phyloP scores from a whole-genome alignment of 2,888 invertebrate genomes.

The Drosophila nr. medialis region DNA sequence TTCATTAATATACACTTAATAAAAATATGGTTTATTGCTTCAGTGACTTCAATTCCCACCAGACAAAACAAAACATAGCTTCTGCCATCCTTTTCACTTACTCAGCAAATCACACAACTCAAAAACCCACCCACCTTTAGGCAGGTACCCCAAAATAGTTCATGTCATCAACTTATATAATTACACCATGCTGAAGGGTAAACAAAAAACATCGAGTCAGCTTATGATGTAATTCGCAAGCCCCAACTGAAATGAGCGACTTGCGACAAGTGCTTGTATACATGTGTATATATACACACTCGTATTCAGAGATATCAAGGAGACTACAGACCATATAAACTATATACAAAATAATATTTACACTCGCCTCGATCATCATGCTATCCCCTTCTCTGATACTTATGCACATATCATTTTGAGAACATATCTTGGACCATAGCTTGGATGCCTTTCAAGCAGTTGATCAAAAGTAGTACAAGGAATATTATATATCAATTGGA shows the following conservation, averaged over 20 bases:
- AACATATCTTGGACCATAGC: not conserved
- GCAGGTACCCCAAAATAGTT: not conserved
- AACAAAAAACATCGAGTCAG: not conserved
- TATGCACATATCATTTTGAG: not conserved
- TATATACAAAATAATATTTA: too few species aligned
- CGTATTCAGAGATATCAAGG: not conserved
- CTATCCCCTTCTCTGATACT: not conserved
- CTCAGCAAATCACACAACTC: not conserved
- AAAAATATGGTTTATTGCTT: too few species aligned
- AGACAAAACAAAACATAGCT: too few species aligned
- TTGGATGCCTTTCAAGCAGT: not conserved
- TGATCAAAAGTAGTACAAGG: not conserved
- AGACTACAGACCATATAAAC: not conserved
- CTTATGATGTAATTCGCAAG: not conserved
- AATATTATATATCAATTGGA: not conserved
- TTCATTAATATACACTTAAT: not conserved
- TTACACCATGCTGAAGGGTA: not conserved
- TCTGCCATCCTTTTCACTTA: too few species aligned
- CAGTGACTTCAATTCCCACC: too few species aligned
- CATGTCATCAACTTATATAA: not conserved
- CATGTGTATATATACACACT: not conserved
- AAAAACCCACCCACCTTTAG: not conserved
- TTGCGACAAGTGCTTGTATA: too few species aligned
- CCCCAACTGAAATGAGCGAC: not conserved
- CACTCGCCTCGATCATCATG: not conserved